Evolutionary conservation across 37 sponge, comb jelly and placozoan genomes (phyloP).

Genomic region (Spongia lamella): DNA sequence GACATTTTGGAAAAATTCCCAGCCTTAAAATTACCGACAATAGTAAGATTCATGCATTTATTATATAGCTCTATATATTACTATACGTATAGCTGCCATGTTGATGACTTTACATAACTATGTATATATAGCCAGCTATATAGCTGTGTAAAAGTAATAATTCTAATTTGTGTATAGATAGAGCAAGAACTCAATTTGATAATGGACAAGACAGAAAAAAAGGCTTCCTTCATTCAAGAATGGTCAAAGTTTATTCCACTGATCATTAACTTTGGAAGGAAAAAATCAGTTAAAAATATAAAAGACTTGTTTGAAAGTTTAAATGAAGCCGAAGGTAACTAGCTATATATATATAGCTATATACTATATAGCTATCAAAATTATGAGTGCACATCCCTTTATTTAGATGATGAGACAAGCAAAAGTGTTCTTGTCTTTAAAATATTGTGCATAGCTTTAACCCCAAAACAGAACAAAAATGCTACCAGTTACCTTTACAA

Average conservation of each 20-base stretch:
- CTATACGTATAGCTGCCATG: too few species aligned
- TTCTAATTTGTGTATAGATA: constrained; percentile 9
- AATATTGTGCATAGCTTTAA: background rate
- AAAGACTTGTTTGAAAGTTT: too few species aligned
- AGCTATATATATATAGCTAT: background rate
- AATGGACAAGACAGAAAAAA: constrained; percentile 7
- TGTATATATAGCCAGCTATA: too few species aligned
- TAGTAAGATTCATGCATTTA: constrained; percentile 13
- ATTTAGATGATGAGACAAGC: background rate
- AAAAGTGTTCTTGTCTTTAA: background rate
- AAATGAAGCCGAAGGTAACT: background rate
- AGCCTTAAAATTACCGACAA: constrained; percentile 14
- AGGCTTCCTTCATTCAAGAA: background rate
- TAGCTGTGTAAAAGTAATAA: too few species aligned
- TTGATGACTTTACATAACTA: background rate
- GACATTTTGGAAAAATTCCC: constrained; percentile 7
- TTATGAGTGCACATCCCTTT: background rate
- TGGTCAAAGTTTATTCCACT: too few species aligned
- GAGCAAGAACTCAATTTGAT: constrained; percentile 27
- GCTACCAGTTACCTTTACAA: too few species aligned
- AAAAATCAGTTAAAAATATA: too few species aligned
- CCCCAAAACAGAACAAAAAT: too few species aligned
- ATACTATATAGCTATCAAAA: constrained; percentile 10
- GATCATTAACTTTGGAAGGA: too few species aligned
- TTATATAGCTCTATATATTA: constrained; percentile 4